A percentile compares a stretch with the other conserved stretches of the same genome.
These are phyloP conservation scores for Camelus bactrianus DNA, from an alignment of 2,113 vertebrate genomes.

Conservation along the genomic window DNA sequence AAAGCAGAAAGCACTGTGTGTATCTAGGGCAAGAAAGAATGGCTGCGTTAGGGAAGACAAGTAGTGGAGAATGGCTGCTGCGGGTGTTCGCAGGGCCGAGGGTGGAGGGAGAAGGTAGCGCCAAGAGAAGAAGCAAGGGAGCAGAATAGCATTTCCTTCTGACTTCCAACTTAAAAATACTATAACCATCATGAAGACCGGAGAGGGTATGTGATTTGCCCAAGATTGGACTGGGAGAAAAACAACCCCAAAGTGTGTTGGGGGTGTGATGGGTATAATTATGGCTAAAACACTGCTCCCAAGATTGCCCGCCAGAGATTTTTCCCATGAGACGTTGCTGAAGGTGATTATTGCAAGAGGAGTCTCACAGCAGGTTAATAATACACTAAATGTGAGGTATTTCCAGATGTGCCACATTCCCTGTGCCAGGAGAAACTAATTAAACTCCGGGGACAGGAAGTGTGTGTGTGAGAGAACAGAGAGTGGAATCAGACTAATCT, in stretches of 20 bases:
- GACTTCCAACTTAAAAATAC: not conserved
- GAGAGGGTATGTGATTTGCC: not conserved
- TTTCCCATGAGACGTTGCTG: not conserved
- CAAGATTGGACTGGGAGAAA: not conserved
- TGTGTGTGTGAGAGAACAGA: not conserved
- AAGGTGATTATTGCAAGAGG: not conserved
- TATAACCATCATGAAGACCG: not conserved
- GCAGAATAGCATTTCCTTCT: not conserved
- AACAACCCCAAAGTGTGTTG: not conserved
- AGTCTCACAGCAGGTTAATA: not conserved
- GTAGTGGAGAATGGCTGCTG: not conserved
- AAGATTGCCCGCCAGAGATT: not conserved
- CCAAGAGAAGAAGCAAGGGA: not conserved
- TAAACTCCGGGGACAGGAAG: not conserved
- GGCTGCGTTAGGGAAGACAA: not conserved
- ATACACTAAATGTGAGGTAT: not conserved
- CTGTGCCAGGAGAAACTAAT: conserved; percentile 49
- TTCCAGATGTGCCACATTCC: conserved; percentile 20
- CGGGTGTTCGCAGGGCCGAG: too few species aligned
- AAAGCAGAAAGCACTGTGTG: not conserved
- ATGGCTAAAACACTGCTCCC: not conserved
- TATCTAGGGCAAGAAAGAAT: not conserved
- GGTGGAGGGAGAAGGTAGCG: not conserved
- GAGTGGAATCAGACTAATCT: not conserved
- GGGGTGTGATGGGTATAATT: not conserved